Conservation (phyloP, 2,797 vertebrate genomes). For the Anableps anableps region DNA sequence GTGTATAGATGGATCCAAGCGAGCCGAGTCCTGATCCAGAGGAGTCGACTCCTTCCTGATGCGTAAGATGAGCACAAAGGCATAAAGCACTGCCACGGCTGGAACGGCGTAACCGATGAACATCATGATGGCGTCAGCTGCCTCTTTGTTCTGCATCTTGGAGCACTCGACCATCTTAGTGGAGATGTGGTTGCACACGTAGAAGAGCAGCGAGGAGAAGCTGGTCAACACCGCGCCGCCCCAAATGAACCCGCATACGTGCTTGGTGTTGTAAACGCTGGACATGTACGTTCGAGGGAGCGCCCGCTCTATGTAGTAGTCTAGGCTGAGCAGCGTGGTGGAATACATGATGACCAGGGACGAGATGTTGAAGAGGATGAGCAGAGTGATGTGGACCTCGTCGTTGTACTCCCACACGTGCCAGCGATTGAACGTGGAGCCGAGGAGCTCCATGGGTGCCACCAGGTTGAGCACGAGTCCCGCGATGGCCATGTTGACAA, state of each 20-base stretch:
- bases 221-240: slow-evolving; percentile 96
- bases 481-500: slow-evolving; percentile 95
- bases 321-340: slow-evolving; percentile 93
- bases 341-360: slow-evolving; percentile 97
- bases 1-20: slow-evolving; percentile 92
- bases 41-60: slow-evolving; percentile 91
- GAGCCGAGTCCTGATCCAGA: slow-evolving; percentile 90
- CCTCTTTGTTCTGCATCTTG: slow-evolving; percentile 96
- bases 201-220: slow-evolving; percentile 96
- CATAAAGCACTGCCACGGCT: slow-evolving; percentile 88
- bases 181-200: slow-evolving; percentile 95
- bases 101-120: slow-evolving; percentile 95
- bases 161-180: slow-evolving; percentile 93
- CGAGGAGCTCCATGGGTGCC: slow-evolving; percentile 90
- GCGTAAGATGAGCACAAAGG: slow-evolving; percentile 88
- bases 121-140: slow-evolving; percentile 93
- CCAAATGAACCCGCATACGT: slow-evolving; percentile 97
- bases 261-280: slow-evolving; percentile 97
- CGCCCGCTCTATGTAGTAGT: slow-evolving; percentile 96
- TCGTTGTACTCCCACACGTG: slow-evolving; percentile 90
- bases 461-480: slow-evolving; percentile 92
- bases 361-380: slow-evolving; percentile 95
- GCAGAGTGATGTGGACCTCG: slow-evolving; percentile 91
- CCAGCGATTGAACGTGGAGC: slow-evolving; percentile 89
- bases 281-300: slow-evolving; percentile 97